Base-by-base conservation (phyloP, 2,888 invertebrate species). In the Pristionchus japonicus region DNA sequence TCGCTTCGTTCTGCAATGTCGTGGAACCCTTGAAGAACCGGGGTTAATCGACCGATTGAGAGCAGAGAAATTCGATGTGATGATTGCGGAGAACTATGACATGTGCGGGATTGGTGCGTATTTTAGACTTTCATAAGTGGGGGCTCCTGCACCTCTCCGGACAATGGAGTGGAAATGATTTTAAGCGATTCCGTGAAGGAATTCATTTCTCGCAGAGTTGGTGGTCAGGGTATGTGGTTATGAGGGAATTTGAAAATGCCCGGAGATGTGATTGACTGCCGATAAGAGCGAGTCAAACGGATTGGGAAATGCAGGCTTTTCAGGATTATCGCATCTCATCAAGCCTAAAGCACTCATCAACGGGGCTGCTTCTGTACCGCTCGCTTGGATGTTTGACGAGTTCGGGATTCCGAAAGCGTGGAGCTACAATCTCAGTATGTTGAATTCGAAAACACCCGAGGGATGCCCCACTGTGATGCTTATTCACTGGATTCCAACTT, bases 81-180 rank as follows among this genome's bases (percentile, higher is more conserved):
- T 43, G 40, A 77, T 77, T 13, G 15, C 77, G 7, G 77, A 77
- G 43, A 77, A 77, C 43, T 77, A 27, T 77, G 77, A 77, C 77
- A 77, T 77, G 77, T 77, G 77, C 43, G 77, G 77, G 11, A 77
- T 77, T 13, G 77, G 77, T 77, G 6, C 40, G 74, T 34, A 37
- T 37, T 37, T 27, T 27, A 20, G n/a, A 3, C 2, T 61, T 23
- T 61, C 20, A 23, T 20, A 47, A 47, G 47, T 47, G 20, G 61
- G 20, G n/a, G 4, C 6, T n/a, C 4, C n/a, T n/a, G n/a, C n/a
- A n/a, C n/a, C n/a, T n/a, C n/a, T n/a, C n/a, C n/a, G n/a, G n/a
- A n/a, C n/a, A n/a, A n/a, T n/a, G n/a, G n/a, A n/a, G n/a, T n/a
- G n/a, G n/a, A n/a, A n/a, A n/a, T n/a, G n/a, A n/a, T n/a, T n/a